phyloP scores from a whole-genome alignment of 2,888 invertebrate species.

The Plagodis dolabraria region DNA sequence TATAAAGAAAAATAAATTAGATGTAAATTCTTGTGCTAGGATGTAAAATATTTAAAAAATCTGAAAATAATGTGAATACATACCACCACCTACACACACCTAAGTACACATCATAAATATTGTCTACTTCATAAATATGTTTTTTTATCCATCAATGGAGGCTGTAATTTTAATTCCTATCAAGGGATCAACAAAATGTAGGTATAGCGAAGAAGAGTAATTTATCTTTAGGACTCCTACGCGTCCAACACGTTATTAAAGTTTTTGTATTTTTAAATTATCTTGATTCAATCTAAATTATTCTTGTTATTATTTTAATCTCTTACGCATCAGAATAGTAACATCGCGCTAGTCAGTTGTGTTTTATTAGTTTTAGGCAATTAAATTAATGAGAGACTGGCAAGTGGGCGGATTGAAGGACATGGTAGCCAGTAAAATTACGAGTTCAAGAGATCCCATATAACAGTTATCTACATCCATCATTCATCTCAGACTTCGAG shows the following conservation, averaged over 20 bases:
- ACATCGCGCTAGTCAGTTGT: background rate
- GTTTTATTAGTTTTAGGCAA: background rate
- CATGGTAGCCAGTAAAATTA: too few species aligned
- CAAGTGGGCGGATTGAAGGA: too few species aligned
- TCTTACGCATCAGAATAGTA: background rate
- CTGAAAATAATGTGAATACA: too few species aligned
- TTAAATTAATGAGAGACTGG: too few species aligned
- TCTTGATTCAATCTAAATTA: constrained; percentile 10
- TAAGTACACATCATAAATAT: background rate
- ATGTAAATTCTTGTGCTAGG: too few species aligned
- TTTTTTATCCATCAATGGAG: constrained; percentile 12
- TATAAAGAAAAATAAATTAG: too few species aligned
- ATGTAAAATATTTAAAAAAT: too few species aligned
- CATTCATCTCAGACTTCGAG: too few species aligned
- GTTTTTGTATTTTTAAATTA: constrained; percentile 19
- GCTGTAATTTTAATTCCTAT: constrained; percentile 33
- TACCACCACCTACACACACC: background rate
- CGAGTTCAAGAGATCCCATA: too few species aligned
- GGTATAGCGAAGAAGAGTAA: constrained; percentile 13
- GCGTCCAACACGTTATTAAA: constrained; percentile 11
- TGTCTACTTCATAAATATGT: background rate
- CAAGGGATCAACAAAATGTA: constrained; percentile 12
- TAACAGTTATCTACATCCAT: too few species aligned
- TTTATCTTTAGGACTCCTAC: constrained; percentile 31
- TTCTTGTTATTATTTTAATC: constrained; percentile 4